phyloP scores from a whole-genome alignment of 2,113 vertebrate species.

The Semnornis frantzii region DNA sequence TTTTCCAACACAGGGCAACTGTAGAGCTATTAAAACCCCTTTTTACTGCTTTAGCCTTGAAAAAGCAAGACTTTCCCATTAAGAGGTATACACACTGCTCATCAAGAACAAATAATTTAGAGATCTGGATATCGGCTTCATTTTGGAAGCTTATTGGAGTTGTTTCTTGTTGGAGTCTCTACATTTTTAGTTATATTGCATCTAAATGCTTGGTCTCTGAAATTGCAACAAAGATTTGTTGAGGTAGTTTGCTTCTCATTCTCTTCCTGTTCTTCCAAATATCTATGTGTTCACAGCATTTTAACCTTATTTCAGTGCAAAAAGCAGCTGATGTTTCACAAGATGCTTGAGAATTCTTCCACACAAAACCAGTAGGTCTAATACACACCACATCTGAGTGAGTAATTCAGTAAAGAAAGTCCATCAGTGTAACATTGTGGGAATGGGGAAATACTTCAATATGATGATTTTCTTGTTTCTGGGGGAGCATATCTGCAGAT shows the following conservation, averaged over 20 bases:
- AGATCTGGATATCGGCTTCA: not conserved
- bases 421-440: not conserved
- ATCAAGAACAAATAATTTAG: not conserved
- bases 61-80: not conserved
- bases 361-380: not conserved
- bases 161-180: not conserved
- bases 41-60: not conserved
- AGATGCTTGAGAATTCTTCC: not conserved
- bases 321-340: not conserved
- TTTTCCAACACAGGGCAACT: not conserved
- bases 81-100: not conserved
- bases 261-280: not conserved
- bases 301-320: not conserved
- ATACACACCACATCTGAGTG: not conserved
- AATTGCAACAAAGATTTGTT: not conserved
- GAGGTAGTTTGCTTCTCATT: not conserved
- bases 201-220: not conserved
- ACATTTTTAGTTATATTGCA: not conserved
- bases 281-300: not conserved
- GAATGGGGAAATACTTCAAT: not conserved
- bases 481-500: not conserved
- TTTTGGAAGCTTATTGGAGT: not conserved
- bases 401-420: not conserved
- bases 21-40: not conserved
- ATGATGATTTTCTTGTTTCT: not conserved